phyloP scores from a whole-genome alignment of 2,113 vertebrate species.

The Conger conger region DNA sequence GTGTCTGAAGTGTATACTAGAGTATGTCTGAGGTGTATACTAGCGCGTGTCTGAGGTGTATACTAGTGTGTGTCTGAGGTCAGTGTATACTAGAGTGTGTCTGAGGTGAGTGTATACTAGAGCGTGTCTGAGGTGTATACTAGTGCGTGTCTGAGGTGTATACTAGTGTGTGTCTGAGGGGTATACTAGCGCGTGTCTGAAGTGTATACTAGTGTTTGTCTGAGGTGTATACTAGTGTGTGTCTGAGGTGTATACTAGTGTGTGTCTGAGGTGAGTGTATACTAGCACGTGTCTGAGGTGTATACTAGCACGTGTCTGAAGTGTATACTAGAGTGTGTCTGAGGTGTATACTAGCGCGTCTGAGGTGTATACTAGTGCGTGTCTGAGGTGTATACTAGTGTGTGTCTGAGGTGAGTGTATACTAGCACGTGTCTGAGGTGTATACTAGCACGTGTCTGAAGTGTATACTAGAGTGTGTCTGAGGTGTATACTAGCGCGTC shows the following conservation, averaged over 20 bases:
- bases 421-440: no score
- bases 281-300: no score
- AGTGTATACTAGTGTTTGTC: no score
- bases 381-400: conserved; percentile 26
- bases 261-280: conserved; percentile 23
- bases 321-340: conserved; percentile 22
- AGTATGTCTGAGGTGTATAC: no score
- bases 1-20: not conserved
- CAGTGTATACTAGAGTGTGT: conserved; percentile 17
- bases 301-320: conserved; percentile 23
- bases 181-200: conserved; percentile 22
- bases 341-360: no score
- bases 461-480: conserved; percentile 22
- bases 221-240: conserved; percentile 17
- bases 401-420: conserved; percentile 23
- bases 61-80: no score
- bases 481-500: no score
- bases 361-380: conserved; percentile 16
- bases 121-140: conserved; percentile 24
- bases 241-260: conserved; percentile 26
- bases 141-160: conserved; percentile 15
- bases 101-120: conserved; percentile 28
- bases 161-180: no score
- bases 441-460: conserved; percentile 23
- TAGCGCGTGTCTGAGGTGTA: conserved; percentile 18